Conservation (phyloP, 2,888 invertebrate genomes). For the Chromoteleia sp. region DNA sequence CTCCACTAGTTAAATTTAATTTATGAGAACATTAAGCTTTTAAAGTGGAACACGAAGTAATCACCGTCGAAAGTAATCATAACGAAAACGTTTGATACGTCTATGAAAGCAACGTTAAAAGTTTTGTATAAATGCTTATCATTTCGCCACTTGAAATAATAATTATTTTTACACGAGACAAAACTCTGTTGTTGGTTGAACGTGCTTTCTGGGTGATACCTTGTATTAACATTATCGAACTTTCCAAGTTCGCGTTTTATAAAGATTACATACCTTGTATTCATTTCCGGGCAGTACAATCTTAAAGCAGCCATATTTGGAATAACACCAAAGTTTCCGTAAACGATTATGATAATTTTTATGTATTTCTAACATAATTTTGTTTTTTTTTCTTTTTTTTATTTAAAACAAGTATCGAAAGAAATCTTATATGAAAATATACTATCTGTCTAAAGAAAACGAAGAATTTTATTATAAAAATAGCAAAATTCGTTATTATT, state of each 20-base stretch:
- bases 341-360: background rate
- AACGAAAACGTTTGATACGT: background rate
- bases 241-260: slow-evolving; percentile 25
- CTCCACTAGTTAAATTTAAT: background rate
- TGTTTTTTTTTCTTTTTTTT: too few species aligned
- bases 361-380: too few species aligned
- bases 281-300: slow-evolving; percentile 10
- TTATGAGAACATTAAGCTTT: slow-evolving; percentile 6
- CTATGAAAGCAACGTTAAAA: background rate
- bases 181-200: background rate
- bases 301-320: slow-evolving; percentile 1
- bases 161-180: slow-evolving; percentile 7
- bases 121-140: background rate
- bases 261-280: slow-evolving; percentile 4
- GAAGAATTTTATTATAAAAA: too few species aligned
- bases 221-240: slow-evolving; percentile 15
- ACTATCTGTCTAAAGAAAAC: too few species aligned
- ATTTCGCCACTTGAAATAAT: slow-evolving; percentile 19
- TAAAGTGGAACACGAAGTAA: background rate
- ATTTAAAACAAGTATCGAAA: too few species aligned
- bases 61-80: background rate
- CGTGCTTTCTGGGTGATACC: slow-evolving; percentile 2
- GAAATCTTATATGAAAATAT: too few species aligned
- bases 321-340: background rate
- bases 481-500: too few species aligned